A percentile compares a stretch with the other conserved stretches of the same genome.
Conservation (phyloP, 2,888 invertebrate genomes). For the Gari tellinella region DNA sequence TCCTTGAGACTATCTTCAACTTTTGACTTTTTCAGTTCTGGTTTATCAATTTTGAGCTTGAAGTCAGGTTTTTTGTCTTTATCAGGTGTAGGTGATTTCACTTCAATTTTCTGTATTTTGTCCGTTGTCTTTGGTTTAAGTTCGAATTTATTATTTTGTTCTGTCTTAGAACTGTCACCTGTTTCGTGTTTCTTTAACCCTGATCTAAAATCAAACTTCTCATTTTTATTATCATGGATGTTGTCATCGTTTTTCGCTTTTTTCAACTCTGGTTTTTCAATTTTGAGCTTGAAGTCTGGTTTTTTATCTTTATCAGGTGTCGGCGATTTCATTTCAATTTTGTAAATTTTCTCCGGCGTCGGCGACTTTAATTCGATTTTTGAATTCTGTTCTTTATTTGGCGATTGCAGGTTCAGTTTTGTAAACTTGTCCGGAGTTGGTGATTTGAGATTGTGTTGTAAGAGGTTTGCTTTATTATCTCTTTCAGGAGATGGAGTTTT, state of each 20-base stretch:
- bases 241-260: neutral
- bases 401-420: neutral
- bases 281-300: slow-evolving; percentile 25
- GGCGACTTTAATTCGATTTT: slow-evolving; percentile 33
- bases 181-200: slow-evolving; percentile 20
- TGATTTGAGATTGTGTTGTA: too few relatives aligned
- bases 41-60: slow-evolving; percentile 43
- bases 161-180: neutral
- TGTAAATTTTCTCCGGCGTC: slow-evolving; percentile 17
- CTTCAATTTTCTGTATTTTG: slow-evolving; percentile 20
- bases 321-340: slow-evolving; percentile 23
- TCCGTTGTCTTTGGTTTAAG: slow-evolving; percentile 22
- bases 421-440: neutral
- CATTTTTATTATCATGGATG: too few relatives aligned
- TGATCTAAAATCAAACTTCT: slow-evolving; percentile 17
- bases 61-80: slow-evolving; percentile 11
- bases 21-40: slow-evolving; percentile 31
- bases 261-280: slow-evolving; percentile 9
- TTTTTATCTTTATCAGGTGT: slow-evolving; percentile 19
- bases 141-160: slow-evolving; percentile 22
- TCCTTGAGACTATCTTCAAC: slow-evolving; percentile 6
- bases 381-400: slow-evolving; percentile 1
- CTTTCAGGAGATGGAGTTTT: too few relatives aligned
- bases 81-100: too few relatives aligned
- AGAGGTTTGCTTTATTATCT: too few relatives aligned